Evolutionary conservation across 2,888 invertebrate species (phyloP).

Genomic region (Eudemis profundana): DNA sequence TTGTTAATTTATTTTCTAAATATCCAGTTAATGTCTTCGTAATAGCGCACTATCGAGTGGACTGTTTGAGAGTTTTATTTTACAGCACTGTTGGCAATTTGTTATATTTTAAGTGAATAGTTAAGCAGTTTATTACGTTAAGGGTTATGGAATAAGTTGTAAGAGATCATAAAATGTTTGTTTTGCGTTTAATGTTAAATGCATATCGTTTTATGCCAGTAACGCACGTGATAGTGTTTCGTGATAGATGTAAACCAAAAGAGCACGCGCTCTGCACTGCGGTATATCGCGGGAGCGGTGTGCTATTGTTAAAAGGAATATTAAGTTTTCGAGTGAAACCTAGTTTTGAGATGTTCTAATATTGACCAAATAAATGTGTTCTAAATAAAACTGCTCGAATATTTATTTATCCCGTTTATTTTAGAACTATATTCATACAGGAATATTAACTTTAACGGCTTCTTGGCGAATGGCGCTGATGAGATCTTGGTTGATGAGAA

Average conservation of each 20-base stretch:
- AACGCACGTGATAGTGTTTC: slow-evolving; percentile 81
- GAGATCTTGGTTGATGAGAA: slow-evolving; percentile 96
- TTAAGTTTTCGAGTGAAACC: slow-evolving; percentile 78
- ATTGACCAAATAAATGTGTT: slow-evolving; percentile 86
- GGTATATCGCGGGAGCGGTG: slow-evolving; percentile 53
- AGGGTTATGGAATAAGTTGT: slow-evolving; percentile 77
- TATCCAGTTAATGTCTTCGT: slow-evolving; percentile 13
- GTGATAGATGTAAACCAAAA: slow-evolving; percentile 72
- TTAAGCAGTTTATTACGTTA: slow-evolving; percentile 65
- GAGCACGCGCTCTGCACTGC: slow-evolving; percentile 53
- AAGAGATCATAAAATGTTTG: slow-evolving; percentile 60
- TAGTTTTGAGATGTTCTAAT: slow-evolving; percentile 78
- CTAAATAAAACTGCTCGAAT: slow-evolving; percentile 66
- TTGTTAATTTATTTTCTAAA: slow-evolving; percentile 50
- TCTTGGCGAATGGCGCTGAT: slow-evolving; percentile 95
- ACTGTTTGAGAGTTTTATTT: slow-evolving; percentile 67
- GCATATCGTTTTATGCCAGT: slow-evolving; percentile 79
- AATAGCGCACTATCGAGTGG: slow-evolving; percentile 74
- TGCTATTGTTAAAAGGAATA: slow-evolving; percentile 62
- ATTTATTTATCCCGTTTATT: slow-evolving; percentile 53
- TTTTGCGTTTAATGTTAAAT: slow-evolving; percentile 70
- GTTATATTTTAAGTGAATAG: slow-evolving; percentile 66
- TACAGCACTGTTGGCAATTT: slow-evolving; percentile 80
- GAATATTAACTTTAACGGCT: slow-evolving; percentile 91
- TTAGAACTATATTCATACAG: slow-evolving; percentile 64